Evolutionary conservation across 2,797 vertebrate species (phyloP).

Genomic region (Pipistrellus kuhlii): DNA sequence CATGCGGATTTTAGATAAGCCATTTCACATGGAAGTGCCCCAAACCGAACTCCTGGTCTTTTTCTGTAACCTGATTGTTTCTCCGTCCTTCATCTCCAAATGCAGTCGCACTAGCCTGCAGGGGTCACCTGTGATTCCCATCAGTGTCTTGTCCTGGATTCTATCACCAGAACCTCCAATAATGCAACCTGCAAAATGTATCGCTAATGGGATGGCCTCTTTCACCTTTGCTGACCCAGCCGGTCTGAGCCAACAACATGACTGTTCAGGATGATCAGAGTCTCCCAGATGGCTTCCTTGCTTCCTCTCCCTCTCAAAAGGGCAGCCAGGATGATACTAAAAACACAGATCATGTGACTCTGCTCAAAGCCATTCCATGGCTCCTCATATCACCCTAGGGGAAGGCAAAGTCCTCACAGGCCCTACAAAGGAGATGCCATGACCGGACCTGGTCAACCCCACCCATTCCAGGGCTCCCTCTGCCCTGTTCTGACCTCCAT

Average conservation of each 20-base stretch:
- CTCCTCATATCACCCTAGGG: neutral
- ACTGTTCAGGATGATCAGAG: neutral
- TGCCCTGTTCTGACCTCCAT: neutral
- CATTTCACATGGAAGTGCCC: too few species aligned
- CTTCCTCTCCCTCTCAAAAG: neutral
- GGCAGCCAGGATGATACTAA: neutral
- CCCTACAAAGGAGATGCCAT: neutral
- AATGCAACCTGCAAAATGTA: neutral
- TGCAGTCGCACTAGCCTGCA: too few species aligned
- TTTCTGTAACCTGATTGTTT: too few species aligned
- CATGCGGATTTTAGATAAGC: fast-evolving
- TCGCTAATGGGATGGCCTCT: fast-evolving
- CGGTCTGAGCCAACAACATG: neutral
- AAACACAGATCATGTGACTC: neutral
- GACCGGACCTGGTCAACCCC: neutral
- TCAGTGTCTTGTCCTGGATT: neutral
- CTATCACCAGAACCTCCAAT: neutral
- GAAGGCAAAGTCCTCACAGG: neutral
- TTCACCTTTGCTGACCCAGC: too few species aligned
- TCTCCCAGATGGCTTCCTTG: neutral
- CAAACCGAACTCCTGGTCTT: neutral
- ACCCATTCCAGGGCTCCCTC: too few species aligned
- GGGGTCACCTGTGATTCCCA: fast-evolving
- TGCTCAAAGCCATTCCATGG: neutral
- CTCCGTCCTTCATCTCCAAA: fast-evolving